Base-by-base conservation (phyloP, 2,888 invertebrate species). In the Capitulum mitella region DNA sequence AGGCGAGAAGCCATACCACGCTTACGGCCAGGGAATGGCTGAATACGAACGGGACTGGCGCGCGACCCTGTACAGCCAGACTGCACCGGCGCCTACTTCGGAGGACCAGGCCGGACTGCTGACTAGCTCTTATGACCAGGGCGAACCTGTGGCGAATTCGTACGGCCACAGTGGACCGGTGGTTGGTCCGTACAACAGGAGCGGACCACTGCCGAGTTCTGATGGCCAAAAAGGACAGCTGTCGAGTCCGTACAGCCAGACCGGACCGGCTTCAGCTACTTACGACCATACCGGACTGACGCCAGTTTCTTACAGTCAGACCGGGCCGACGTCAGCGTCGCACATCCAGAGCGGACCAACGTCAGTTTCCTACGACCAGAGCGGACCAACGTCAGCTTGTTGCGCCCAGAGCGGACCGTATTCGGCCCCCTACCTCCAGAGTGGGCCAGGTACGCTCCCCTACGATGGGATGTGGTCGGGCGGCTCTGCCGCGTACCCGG, bases 261-360 rank as follows among this genome's bases (percentile, higher is more conserved):
- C n/a, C n/a, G n/a, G n/a, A n/a, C n/a, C n/a, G n/a, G n/a, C n/a
- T n/a, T n/a, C n/a, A n/a, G 43, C 43, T 43, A 26, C 54, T 54
- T 78, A 88, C 93, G 93, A 93, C 93, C 87, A 93, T 93, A 46
- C 88, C 92, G 51, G 94, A 93, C 77, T 93, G 93, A 16, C 91
- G 94, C 80, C 92, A 93, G 81, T 93, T 94, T 82, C 89, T 94
- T 86, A 93, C 93, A 77, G 88, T 91, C 34, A 90, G 90, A 61
- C 85, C 82, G 26, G 82, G 86, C 37, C 76, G 78, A 22, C 40
- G 61, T 46, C 51, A 6, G 5, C 51, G 16, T 54, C 51, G 19
- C n/a, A 58, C n/a, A 29, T 3, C 58, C n/a, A n/a, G n/a, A 29
- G 58, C 29, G 19, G n/a, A 10, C 58, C 6, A 8, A 1, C 6